These are phyloP conservation scores for Hypena proboscidalis DNA, from an alignment of 2,888 invertebrate genomes.

Conservation along the genomic window DNA sequence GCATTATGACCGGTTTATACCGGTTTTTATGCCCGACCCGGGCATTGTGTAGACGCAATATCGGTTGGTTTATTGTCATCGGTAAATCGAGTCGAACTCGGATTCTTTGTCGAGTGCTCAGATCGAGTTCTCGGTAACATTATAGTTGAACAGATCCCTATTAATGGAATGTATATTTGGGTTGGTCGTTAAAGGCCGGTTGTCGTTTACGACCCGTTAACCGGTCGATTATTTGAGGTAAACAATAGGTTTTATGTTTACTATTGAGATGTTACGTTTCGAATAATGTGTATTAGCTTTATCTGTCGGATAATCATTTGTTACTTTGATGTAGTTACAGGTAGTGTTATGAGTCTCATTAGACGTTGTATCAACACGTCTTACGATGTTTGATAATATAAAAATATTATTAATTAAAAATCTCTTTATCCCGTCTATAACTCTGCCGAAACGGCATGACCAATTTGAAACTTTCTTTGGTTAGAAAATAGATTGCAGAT, in stretches of 20 bases:
- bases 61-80: constrained; percentile 72
- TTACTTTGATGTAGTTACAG: not conserved
- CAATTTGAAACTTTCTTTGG: no score
- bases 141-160: constrained; percentile 29
- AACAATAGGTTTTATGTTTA: constrained; percentile 37
- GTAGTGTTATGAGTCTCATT: no score
- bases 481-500: no score
- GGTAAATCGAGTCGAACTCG: constrained; percentile 45
- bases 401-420: no score
- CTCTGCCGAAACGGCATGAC: no score
- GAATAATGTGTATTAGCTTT: constrained; percentile 23
- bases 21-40: constrained; percentile 65
- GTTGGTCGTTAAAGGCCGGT: constrained; percentile 30
- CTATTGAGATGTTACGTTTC: constrained; percentile 11
- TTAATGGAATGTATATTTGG: constrained; percentile 38
- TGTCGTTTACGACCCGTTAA: constrained; percentile 39
- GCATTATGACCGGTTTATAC: constrained; percentile 71
- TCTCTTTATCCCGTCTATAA: no score
- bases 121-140: constrained; percentile 22
- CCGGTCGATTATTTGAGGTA: constrained; percentile 35
- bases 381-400: no score
- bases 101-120: constrained; percentile 60
- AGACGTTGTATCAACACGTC: no score
- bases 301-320: constrained; percentile 7
- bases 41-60: constrained; percentile 77